Evolutionary conservation across 2,797 vertebrate species (phyloP).

Genomic region (Phaenicophaeus curvirostris): DNA sequence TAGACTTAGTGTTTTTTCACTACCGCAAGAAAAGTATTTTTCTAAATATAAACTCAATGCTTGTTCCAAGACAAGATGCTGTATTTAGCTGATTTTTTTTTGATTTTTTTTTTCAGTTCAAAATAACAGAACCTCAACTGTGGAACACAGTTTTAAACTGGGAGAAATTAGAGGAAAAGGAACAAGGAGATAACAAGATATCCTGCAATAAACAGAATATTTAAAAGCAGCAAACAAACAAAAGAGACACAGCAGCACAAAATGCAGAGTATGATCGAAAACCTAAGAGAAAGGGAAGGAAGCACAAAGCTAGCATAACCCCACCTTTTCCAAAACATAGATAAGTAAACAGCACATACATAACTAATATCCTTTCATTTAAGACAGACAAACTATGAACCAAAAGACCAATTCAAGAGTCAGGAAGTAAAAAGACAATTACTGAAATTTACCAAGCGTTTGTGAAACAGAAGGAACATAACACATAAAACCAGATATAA

Average conservation of each 20-base stretch:
- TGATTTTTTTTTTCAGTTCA: neutral
- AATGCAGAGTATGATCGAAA: neutral
- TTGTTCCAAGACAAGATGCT: neutral
- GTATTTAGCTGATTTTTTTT: neutral
- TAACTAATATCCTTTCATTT: neutral
- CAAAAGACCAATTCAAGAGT: neutral
- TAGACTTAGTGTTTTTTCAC: neutral
- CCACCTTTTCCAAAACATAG: neutral
- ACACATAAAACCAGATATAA: neutral
- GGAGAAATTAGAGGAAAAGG: neutral
- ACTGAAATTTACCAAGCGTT: neutral
- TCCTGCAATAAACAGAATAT: neutral
- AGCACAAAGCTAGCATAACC: neutral
- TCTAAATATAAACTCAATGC: neutral
- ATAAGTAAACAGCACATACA: neutral
- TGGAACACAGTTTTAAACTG: neutral
- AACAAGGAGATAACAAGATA: neutral
- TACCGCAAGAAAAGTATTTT: neutral
- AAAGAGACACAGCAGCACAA: neutral
- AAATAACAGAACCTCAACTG: neutral
- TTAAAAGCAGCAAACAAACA: neutral
- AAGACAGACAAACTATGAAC: neutral
- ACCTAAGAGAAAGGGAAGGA: neutral
- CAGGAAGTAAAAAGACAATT: neutral
- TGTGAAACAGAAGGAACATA: neutral